Base-by-base conservation (phyloP, 1,140 invertebrate genomes). In the Grapholita molesta region DNA sequence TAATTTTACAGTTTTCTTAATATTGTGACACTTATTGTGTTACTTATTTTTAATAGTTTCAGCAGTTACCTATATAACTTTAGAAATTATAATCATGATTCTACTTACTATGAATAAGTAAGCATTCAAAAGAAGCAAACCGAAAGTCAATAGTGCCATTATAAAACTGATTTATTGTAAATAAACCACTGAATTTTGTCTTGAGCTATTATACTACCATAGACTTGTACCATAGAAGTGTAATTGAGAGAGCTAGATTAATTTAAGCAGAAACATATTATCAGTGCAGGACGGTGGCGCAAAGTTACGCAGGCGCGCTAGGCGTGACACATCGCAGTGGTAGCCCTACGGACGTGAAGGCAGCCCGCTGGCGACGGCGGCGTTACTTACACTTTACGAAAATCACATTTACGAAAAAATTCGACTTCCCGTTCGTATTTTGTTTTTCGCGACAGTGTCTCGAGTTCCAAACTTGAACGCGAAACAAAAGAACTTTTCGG, bases 261-360 rank as follows among this genome's bases (percentile, higher is more conserved):
- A 88, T 90, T 90, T 81, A 84, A 83, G 82, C 80, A 85, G 82
- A 85, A 88, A 86, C 86, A 84, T 90, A 90, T 87, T 83, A 88
- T 69, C 76, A 85, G 84, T 88, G 84, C 84, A 85, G 83, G 70
- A 71, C 75, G 72, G 75, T 85, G 71, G 83, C 84, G 83, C 79
- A 85, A 83, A 83, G 75, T 69, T 82, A 86, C 86, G 85, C 86
- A 88, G 79, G 87, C 87, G 87, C 87, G 86, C 64, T 85, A 73
- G 70, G 70, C 67, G 33, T 67, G 75, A 64, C 25, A 70, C 75
- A 75, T 85, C 84, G 82, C 86, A 89, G 87, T 89, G 79, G 76
- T 71, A 71, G 66, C 70, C 71, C 70, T 73, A 77, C 79, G 73
- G 69, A 82, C 82, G 79, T 71, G 77, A 76, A 70, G 81, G 71